Conservation (phyloP, 2,113 vertebrate genomes). For the Plectropomus leopardus region DNA sequence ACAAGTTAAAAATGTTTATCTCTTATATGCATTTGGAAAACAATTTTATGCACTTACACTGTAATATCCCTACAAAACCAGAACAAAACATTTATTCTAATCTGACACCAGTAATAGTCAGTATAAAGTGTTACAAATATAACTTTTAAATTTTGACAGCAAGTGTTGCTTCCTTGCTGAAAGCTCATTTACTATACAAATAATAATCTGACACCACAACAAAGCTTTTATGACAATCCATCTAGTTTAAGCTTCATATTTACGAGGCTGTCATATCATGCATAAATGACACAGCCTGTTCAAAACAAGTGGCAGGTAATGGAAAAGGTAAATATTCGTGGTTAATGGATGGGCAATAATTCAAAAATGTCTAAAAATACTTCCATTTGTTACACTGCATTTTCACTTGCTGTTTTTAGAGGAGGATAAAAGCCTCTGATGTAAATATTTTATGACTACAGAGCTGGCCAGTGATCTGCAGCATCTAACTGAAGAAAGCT, state of each 20-base stretch:
- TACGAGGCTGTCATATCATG: slow-evolving; percentile 23
- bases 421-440: slow-evolving; percentile 66
- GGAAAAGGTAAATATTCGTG: slow-evolving; percentile 55
- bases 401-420: slow-evolving; percentile 57
- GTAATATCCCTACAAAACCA: slow-evolving; percentile 1
- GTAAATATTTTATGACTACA: slow-evolving; percentile 77
- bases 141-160: not conserved
- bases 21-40: not conserved
- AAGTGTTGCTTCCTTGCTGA: not conserved
- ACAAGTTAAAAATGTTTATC: not conserved
- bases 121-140: not conserved
- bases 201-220: slow-evolving; percentile 5
- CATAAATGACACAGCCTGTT: slow-evolving; percentile 15
- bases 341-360: slow-evolving; percentile 42
- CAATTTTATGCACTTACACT: not conserved
- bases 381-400: slow-evolving; percentile 37
- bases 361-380: slow-evolving; percentile 61
- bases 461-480: slow-evolving; percentile 34
- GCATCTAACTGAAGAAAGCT: slow-evolving; percentile 33
- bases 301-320: slow-evolving; percentile 39
- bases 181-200: slow-evolving; percentile 15
- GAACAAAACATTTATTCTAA: not conserved
- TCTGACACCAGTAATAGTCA: not conserved
- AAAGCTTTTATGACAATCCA: slow-evolving; percentile 19
- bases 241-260: slow-evolving; percentile 30